Evolutionary conservation across 1,140 invertebrate species (phyloP).

Genomic region (Monomorium pharaonis): DNA sequence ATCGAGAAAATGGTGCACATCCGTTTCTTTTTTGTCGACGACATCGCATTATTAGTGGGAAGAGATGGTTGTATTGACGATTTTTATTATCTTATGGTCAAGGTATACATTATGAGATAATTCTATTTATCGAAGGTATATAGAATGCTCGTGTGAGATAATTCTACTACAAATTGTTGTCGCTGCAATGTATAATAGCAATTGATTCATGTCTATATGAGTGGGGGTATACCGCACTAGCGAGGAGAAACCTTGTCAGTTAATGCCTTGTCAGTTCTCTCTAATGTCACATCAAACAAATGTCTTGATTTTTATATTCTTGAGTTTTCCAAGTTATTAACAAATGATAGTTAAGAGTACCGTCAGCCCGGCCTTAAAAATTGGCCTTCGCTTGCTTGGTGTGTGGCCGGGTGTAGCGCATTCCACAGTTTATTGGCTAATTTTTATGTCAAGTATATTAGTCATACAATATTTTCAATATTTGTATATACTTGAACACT

Average conservation of each 20-base stretch:
- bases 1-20: not conserved
- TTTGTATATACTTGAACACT: constrained; percentile 22
- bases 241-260: not conserved
- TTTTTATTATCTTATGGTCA: not conserved
- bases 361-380: not conserved
- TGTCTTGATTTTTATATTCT: not conserved
- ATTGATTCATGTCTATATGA: not conserved
- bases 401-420: constrained; percentile 13
- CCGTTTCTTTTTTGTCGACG: not conserved
- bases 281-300: not conserved
- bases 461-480: constrained; percentile 40
- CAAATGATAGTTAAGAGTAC: not conserved
- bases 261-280: not conserved
- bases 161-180: not conserved
- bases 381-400: constrained; percentile 2
- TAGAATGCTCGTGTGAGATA: not conserved
- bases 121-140: not conserved
- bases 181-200: not conserved
- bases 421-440: not conserved
- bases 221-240: not conserved
- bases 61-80: not conserved
- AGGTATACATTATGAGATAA: not conserved
- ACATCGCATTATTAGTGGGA: not conserved
- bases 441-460: not conserved
- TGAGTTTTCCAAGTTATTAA: not conserved